Evolutionary conservation across 2,888 invertebrate species (phyloP).

Genomic region (Caenorhabditis sulstoni): DNA sequence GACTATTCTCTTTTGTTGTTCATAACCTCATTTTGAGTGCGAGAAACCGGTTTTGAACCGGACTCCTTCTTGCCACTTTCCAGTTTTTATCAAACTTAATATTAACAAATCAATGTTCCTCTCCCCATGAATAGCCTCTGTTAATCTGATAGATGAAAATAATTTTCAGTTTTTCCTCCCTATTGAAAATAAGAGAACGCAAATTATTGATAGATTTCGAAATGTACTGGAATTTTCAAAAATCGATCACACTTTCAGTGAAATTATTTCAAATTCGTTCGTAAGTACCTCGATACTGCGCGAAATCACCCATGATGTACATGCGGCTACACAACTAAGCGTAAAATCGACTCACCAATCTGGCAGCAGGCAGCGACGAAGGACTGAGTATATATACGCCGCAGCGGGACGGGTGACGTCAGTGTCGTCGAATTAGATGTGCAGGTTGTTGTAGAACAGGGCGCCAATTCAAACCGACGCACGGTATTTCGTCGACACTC

Average conservation of each 20-base stretch:
- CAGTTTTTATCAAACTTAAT: too few species aligned
- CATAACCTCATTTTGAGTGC: neutral
- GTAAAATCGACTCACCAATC: conserved; percentile 62
- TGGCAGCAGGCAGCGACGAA: conserved; percentile 57
- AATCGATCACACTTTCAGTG: neutral
- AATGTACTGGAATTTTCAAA: neutral
- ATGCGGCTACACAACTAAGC: conserved; percentile 29
- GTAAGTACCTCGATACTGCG: neutral
- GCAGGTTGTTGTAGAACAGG: conserved; percentile 36
- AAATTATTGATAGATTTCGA: conserved; percentile 10
- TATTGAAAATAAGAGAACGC: neutral
- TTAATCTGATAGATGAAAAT: too few species aligned
- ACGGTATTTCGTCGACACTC: conserved; percentile 12
- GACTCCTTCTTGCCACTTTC: neutral
- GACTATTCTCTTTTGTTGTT: neutral
- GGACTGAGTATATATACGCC: conserved; percentile 74
- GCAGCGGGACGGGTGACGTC: conserved; percentile 67
- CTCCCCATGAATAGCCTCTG: too few species aligned
- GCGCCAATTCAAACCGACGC: conserved; percentile 44
- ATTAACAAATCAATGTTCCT: too few species aligned
- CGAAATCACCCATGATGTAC: neutral
- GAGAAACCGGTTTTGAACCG: conserved; percentile 14
- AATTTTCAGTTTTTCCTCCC: too few species aligned
- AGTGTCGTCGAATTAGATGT: conserved; percentile 43
- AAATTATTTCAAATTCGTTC: neutral